Conservation (phyloP, 2,113 vertebrate genomes). For the Thermophis baileyi region DNA sequence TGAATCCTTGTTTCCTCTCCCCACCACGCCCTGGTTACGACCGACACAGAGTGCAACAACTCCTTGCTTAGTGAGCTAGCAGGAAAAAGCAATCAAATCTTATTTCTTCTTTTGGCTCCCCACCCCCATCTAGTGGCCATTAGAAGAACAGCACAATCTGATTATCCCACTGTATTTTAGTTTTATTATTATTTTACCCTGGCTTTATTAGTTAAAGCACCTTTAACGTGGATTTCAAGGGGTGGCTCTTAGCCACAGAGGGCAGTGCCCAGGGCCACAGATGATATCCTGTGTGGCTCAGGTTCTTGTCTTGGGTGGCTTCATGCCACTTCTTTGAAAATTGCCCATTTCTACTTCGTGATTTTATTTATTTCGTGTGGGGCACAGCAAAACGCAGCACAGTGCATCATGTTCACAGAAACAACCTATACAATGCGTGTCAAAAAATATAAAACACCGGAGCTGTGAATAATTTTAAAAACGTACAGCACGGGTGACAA, state of each 20-base stretch:
- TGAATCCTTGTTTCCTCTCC: background rate
- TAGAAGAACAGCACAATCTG: background rate
- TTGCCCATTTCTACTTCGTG: background rate
- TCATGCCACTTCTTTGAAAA: background rate
- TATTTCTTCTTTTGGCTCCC: background rate
- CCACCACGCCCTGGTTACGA: background rate
- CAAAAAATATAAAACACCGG: background rate
- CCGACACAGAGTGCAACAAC: accelerated
- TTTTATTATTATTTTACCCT: background rate
- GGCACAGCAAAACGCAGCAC: background rate
- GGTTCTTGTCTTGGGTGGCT: background rate
- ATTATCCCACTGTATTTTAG: background rate
- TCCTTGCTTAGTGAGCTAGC: background rate
- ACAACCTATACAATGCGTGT: background rate
- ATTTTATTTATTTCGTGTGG: background rate
- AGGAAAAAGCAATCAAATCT: no score
- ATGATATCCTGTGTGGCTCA: background rate
- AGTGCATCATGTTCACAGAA: background rate
- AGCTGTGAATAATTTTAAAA: background rate
- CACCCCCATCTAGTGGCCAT: background rate
- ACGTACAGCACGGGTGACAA: background rate
- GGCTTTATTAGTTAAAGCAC: background rate
- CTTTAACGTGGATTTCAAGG: background rate
- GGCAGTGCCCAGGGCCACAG: background rate
- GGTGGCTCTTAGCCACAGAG: background rate